Percentiles rank a stretch among this genome's conserved stretches.
phyloP scores from a whole-genome alignment of 2,797 vertebrate genomes.

The Urocyon cinereoargenteus region DNA sequence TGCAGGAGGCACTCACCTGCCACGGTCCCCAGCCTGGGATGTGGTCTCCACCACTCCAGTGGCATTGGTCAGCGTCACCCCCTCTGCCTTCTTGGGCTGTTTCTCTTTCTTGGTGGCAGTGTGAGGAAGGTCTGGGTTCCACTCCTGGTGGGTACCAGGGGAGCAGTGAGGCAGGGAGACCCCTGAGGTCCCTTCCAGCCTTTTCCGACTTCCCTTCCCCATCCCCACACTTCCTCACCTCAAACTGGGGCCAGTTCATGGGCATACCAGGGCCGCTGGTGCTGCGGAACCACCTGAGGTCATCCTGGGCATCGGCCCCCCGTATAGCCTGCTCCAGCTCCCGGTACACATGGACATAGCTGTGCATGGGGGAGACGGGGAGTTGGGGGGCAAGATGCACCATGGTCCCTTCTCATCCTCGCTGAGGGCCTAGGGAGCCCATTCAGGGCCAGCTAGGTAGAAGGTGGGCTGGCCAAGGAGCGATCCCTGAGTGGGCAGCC shows the following conservation, averaged over 20 bases:
- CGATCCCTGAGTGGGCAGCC: neutral
- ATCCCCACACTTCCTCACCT: constrained; percentile 89
- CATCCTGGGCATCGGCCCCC: constrained; percentile 94
- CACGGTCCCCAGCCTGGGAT: constrained; percentile 94
- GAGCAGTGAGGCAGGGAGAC: neutral
- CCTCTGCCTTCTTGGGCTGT: constrained; percentile 94
- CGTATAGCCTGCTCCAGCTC: constrained; percentile 95
- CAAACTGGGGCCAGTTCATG: constrained; percentile 99
- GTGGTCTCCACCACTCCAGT: constrained; percentile 92
- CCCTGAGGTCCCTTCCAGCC: neutral
- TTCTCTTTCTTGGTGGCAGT: constrained; percentile 95
- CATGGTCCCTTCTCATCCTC: neutral
- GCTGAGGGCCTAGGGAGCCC: neutral
- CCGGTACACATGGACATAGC: constrained; percentile 93
- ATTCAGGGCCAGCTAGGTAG: neutral
- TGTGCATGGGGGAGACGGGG: constrained; percentile 76
- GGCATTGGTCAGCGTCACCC: constrained; percentile 91
- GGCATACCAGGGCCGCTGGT: constrained; percentile 95
- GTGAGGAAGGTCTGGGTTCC: constrained; percentile 95
- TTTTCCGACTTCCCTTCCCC: neutral
- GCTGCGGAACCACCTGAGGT: constrained; percentile 96
- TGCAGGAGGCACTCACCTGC: constrained; percentile 90
- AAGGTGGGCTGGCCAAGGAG: neutral
- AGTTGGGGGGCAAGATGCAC: neutral
- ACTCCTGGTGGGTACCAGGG: constrained; percentile 90